These are phyloP conservation scores for Bostrychus sinensis DNA, from an alignment of 2,113 vertebrate species.

Conservation along the genomic window DNA sequence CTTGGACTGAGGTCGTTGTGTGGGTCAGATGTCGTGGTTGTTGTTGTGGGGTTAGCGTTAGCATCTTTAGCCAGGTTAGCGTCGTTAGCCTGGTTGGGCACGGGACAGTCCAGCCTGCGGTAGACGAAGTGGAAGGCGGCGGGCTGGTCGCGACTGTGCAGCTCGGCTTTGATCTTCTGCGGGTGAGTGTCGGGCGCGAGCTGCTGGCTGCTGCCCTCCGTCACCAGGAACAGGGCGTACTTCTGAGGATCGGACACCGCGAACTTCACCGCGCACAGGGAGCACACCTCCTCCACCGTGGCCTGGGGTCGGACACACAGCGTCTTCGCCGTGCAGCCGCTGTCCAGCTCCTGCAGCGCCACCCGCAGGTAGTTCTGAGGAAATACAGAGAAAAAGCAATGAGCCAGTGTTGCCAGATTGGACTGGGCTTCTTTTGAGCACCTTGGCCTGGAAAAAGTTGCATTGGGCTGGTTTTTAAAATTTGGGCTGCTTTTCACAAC, in stretches of 20 bases:
- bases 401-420: background rate
- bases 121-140: conserved; percentile 92
- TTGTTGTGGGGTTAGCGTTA: conserved; percentile 30
- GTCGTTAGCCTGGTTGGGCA: conserved; percentile 5
- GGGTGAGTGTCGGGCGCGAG: conserved; percentile 93
- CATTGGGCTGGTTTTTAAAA: no score
- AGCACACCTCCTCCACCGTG: conserved; percentile 91
- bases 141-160: conserved; percentile 87
- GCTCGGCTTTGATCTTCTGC: conserved; percentile 94
- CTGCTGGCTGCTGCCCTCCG: conserved; percentile 89
- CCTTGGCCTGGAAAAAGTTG: no score
- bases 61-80: no score
- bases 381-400: background rate
- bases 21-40: conserved; percentile 19
- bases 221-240: conserved; percentile 84
- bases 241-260: conserved; percentile 80
- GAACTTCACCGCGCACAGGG: conserved; percentile 90
- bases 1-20: conserved; percentile 23
- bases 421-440: no score
- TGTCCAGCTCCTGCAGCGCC: conserved; percentile 89
- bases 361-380: conserved; percentile 94
- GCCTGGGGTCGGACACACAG: conserved; percentile 87
- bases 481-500: no score
- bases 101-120: conserved; percentile 75
- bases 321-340: conserved; percentile 94